phyloP scores from a whole-genome alignment of 2,113 vertebrate genomes.

The Antechinus flavipes region DNA sequence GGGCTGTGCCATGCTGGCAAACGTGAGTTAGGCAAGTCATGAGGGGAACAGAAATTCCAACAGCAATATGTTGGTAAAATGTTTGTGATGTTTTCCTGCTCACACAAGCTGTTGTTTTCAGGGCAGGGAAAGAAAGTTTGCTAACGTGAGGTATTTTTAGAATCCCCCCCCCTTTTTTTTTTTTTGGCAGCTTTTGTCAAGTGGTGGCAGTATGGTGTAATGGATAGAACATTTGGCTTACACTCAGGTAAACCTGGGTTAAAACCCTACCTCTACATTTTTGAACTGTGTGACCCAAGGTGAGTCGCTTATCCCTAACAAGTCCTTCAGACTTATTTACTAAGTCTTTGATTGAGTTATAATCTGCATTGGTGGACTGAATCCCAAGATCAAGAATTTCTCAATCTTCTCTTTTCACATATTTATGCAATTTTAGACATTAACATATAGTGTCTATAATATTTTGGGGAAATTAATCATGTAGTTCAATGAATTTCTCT shows the following conservation, averaged over 20 bases:
- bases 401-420: not conserved
- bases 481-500: not conserved
- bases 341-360: not conserved
- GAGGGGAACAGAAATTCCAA: not conserved
- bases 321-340: not conserved
- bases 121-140: too few species aligned
- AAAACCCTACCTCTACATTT: not conserved
- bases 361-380: not conserved
- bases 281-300: not conserved
- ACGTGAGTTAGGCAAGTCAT: not conserved
- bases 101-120: not conserved
- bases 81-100: fast-evolving
- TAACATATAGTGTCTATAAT: not conserved
- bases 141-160: fast-evolving
- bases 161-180: not conserved
- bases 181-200: not conserved
- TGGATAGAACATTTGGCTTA: not conserved
- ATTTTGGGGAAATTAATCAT: not conserved
- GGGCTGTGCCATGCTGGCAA: not conserved
- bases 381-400: not conserved
- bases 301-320: not conserved
- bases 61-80: not conserved
- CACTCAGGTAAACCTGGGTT: not conserved
- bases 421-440: not conserved
- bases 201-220: not conserved